These are phyloP conservation scores for Campylomormyrus numenius DNA, from an alignment of 2,113 vertebrate species.

Conservation along the genomic window DNA sequence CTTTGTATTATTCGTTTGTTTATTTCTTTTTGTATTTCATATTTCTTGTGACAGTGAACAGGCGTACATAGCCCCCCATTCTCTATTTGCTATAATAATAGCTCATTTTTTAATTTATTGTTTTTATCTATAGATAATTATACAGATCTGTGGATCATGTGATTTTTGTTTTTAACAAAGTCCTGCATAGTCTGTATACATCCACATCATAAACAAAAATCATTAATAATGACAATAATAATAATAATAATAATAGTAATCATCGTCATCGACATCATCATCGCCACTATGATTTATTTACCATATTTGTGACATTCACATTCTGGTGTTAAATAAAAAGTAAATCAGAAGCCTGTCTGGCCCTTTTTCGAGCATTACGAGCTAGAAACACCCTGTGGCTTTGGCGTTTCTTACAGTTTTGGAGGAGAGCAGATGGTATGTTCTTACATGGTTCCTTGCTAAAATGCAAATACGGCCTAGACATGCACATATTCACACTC, in stretches of 20 bases:
- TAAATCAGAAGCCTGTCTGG: not conserved
- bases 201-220: not conserved
- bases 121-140: not conserved
- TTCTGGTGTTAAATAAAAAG: not conserved
- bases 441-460: constrained; percentile 6
- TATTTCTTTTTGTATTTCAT: not conserved
- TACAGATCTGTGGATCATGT: not conserved
- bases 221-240: not conserved
- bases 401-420: not conserved
- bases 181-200: not conserved
- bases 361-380: not conserved
- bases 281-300: not conserved
- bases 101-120: not conserved
- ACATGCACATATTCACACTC: not conserved
- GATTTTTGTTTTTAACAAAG: not conserved
- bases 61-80: not conserved
- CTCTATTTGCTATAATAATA: not conserved
- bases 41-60: not conserved
- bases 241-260: not conserved
- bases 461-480: not conserved
- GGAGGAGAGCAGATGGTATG: not conserved
- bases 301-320: not conserved
- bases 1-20: not conserved
- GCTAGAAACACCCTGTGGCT: not conserved
- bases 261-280: not conserved